Conservation (phyloP, 2,113 vertebrate species). For the Opisthocomus hoazin region DNA sequence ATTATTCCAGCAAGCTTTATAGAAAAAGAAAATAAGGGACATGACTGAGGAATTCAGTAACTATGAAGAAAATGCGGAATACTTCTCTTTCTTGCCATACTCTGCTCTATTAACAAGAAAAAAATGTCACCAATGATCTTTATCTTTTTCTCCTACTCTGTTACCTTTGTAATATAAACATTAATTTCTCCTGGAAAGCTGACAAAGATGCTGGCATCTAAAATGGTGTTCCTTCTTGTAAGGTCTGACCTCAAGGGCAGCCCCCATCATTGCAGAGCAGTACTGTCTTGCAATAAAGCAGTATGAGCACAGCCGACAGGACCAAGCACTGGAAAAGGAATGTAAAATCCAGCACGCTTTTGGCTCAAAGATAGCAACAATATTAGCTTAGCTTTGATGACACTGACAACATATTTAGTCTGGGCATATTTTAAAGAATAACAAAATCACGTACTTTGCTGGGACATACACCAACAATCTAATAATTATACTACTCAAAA, state of each 20-base stretch:
- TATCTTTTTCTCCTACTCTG: background rate
- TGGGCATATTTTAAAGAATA: constrained; percentile 51
- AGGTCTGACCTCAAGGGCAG: background rate
- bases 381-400: constrained; percentile 10
- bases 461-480: constrained; percentile 21
- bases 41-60: background rate
- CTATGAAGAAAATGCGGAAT: background rate
- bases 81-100: background rate
- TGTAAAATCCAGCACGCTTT: background rate
- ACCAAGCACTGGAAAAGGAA: background rate
- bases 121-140: background rate
- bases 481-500: constrained; percentile 37
- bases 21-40: background rate
- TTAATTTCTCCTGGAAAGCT: background rate
- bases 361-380: constrained; percentile 11
- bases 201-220: background rate
- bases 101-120: background rate
- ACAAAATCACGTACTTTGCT: constrained; percentile 54
- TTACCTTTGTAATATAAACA: background rate
- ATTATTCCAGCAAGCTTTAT: background rate
- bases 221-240: background rate
- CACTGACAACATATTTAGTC: constrained; percentile 60
- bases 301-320: background rate
- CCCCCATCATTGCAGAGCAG: background rate
- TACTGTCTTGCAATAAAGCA: background rate